These are phyloP conservation scores for Andrena haemorrhoa DNA, from an alignment of 2,888 invertebrate genomes.

Conservation along the genomic window DNA sequence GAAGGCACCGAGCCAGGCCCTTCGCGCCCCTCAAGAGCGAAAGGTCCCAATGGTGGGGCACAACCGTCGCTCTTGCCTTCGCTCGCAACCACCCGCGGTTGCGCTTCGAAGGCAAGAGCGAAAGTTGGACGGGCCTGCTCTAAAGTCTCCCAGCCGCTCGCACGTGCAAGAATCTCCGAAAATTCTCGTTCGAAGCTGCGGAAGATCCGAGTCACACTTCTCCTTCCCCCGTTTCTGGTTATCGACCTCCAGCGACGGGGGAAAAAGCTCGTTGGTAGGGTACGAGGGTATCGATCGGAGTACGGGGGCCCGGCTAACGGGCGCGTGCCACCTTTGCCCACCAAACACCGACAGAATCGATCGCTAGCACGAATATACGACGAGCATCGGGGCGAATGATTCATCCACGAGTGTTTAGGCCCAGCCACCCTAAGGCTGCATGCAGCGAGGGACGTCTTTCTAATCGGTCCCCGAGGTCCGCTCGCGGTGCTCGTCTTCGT, in stretches of 20 bases:
- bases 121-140: too few species aligned
- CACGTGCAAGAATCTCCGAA: too few species aligned
- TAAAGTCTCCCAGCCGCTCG: too few species aligned
- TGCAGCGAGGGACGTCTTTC: background rate
- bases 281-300: constrained; percentile 68
- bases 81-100: too few species aligned
- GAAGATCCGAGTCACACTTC: background rate
- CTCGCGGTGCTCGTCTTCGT: background rate
- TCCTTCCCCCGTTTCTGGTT: background rate
- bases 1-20: too few species aligned
- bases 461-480: background rate
- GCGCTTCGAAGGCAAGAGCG: too few species aligned
- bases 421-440: background rate
- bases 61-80: too few species aligned
- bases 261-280: background rate
- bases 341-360: constrained; percentile 45
- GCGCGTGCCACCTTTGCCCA: constrained; percentile 79
- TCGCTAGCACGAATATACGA: constrained; percentile 2
- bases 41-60: too few species aligned
- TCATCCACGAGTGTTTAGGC: background rate
- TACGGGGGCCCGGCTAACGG: constrained; percentile 72
- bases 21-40: too few species aligned
- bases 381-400: background rate
- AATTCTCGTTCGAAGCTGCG: background rate
- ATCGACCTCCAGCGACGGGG: background rate